Base-by-base conservation (phyloP, 2,888 invertebrate species). In the Alentia gelatinosa region DNA sequence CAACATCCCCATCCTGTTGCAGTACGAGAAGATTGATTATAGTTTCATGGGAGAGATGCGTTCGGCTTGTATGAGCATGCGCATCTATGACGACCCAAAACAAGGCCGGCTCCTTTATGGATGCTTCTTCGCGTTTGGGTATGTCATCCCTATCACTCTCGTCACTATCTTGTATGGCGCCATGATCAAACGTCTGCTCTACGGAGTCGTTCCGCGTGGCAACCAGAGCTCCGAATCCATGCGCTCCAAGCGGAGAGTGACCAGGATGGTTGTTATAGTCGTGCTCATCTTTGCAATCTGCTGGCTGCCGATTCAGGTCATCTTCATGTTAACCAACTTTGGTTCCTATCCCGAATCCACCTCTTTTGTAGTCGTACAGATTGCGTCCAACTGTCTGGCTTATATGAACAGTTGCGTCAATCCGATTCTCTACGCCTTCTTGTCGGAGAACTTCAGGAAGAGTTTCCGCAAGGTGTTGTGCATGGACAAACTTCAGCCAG, bases 331-430 rank as follows among this genome's bases (percentile, higher is more conserved):
- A 93, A 98, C 98, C 96, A 97, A 98, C 26, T 96, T 98, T 93
- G 97, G 97, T 92, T 96, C 97, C 86, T 98, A 98, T 96, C 97
- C 97, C 0, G 95, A 96, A 39, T 97, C 97, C 95, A 92, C 92
- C 15, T 33, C 92, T 97, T 97, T 89, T 97, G 97, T 95, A 12
- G 94, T 94, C 26, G 84, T 95, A 0, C 95, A 95, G 91, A 94
- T 96, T 91, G 94, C 95, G 30, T 94, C 95, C 15, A 96, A 95
- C 92, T 95, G 94, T 91, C 92, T 96, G 91, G 98, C 98, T 30
- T 99, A 99, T 96, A 98, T 98, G 97, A 99, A 98, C 97, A 98
- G 98, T 94, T 99, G 99, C 96, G 98, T 99, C 94, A 99, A 99
- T 96, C 99, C 99, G 0, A 98, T 99, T 93, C 97, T 99, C 89